A percentile compares a stretch with the other conserved stretches of the same genome.
Conservation (phyloP, 1,140 invertebrate species). For the Macrosteles quadrilineatus region DNA sequence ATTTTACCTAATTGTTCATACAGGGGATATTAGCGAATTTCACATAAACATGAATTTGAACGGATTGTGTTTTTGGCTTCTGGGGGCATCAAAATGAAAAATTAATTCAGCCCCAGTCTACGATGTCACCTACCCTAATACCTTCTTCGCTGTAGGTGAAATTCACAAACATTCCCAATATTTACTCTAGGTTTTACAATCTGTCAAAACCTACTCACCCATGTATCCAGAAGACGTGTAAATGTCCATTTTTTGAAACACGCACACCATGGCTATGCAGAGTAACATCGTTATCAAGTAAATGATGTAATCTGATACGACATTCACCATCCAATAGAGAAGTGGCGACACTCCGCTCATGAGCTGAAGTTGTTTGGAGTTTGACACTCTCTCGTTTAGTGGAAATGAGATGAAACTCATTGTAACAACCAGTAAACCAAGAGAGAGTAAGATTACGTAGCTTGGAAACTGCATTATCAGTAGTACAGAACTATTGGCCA, state of each 20-base stretch:
- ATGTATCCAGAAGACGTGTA: background rate
- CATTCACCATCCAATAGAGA: slow-evolving; percentile 62
- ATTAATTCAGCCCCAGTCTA: no score
- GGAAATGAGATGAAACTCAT: slow-evolving; percentile 46
- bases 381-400: slow-evolving; percentile 48
- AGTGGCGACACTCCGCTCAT: slow-evolving; percentile 62
- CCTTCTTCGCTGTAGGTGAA: no score
- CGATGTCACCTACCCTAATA: no score
- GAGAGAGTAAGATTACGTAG: background rate
- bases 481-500: background rate
- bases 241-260: background rate
- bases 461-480: background rate
- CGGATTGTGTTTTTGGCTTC: no score
- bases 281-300: slow-evolving; percentile 38
- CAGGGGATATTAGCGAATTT: no score
- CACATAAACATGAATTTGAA: no score
- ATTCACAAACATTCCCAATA: no score
- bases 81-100: no score
- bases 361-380: slow-evolving; percentile 69
- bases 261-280: slow-evolving; percentile 28
- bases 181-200: no score
- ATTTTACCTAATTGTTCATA: no score
- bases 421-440: slow-evolving; percentile 16
- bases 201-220: no score
- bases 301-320: slow-evolving; percentile 61